phyloP scores from a whole-genome alignment of 2,888 invertebrate genomes.

The Megalurothrips usitatus region DNA sequence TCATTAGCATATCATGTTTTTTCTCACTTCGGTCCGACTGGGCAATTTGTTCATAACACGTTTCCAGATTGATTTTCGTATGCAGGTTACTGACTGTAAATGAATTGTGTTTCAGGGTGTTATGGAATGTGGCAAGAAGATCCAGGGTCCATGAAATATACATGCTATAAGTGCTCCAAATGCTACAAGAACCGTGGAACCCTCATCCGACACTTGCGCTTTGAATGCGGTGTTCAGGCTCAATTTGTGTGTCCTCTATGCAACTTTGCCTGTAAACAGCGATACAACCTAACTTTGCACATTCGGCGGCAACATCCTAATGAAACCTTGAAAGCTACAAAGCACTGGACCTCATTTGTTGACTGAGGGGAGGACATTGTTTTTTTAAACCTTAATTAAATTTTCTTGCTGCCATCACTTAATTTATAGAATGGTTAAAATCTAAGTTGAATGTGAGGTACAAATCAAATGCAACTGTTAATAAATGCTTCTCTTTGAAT shows the following conservation, averaged over 20 bases:
- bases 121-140: constrained; percentile 32
- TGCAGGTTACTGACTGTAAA: background rate
- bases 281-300: constrained; percentile 30
- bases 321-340: background rate
- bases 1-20: too few relatives aligned
- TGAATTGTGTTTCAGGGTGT: background rate
- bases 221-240: constrained; percentile 34
- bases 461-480: too few relatives aligned
- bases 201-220: constrained; percentile 30
- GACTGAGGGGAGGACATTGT: too few relatives aligned
- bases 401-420: background rate
- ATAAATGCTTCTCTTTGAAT: too few relatives aligned
- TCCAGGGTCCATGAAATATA: constrained; percentile 33
- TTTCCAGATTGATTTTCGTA: background rate
- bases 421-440: background rate
- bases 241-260: constrained; percentile 34
- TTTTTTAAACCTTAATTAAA: too few relatives aligned
- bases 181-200: constrained; percentile 21
- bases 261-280: constrained; percentile 25
- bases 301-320: constrained; percentile 18
- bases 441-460: too few relatives aligned
- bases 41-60: too few relatives aligned
- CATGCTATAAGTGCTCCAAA: constrained; percentile 26
- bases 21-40: too few relatives aligned
- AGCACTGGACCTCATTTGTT: background rate